Evolutionary conservation across 2,113 vertebrate genomes (phyloP), one percentile per base, ranked within the genome.

Genomic region (Emydocephalus ijimae): DNA sequence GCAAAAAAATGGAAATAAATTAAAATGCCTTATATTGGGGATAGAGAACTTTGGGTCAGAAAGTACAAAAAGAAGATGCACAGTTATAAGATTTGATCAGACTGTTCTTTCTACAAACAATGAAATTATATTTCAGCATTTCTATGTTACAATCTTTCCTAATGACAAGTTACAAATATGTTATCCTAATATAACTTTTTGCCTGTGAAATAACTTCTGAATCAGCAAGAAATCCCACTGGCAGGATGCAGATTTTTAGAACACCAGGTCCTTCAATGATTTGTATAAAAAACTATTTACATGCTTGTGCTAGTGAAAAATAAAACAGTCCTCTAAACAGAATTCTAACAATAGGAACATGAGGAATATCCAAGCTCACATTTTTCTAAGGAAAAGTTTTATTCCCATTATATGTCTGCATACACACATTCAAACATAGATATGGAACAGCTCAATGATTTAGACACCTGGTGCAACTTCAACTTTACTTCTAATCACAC

Each of bases 1-100:
- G 93, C 87, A n/a, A 59, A 94, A 96, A 93, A 91, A 0, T 0
- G 0, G 29, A 90, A 81, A 21, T 81, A 81, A 81, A 39, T 81
- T 85, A 89, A 86, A 15, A 85, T 59, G 50, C 54, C 43, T 20
- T 18, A 48, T 14, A 87, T 87, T 23, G 23, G 21, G 6, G 0
- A 85, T 3, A n/a, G 69, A 57, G 12, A 29, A 1, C 56, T 50
- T 93, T 87, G 12, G 3, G 18, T 81, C 74, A 43, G 34, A 81
- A 43, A 81, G 69, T 39, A 81, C 52, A 34, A 3, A 59, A 81
- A 43, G 43, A 18, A 54, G 34, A 5, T 20, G 24, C 24, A 29
- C 24, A 11, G 10, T n/a, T 12, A 55, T 45, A 57, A 91, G 50
- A 91, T 26, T 59, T n/a, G 18, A n/a, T 86, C 1, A 92, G n/a